Evolutionary conservation across 2,797 vertebrate species (phyloP), one percentile per base, ranked within the genome.

Genomic region (Bradypus variegatus): DNA sequence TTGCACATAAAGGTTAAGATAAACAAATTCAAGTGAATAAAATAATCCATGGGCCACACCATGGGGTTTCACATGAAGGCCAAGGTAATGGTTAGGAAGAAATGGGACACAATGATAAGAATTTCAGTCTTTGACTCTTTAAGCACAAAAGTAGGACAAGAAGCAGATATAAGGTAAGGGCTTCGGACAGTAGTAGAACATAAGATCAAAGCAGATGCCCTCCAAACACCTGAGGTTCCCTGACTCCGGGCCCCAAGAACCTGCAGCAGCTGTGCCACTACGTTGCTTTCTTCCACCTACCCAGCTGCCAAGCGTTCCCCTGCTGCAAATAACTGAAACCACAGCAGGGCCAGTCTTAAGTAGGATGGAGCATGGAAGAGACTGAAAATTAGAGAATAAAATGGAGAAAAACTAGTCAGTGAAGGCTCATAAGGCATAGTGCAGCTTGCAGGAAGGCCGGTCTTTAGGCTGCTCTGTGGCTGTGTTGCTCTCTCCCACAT

Each of bases 21-120:
- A 77, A 86, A 83, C 41, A 80, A 65, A 19, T 72, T 75, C 45
- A 93, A 95, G 45, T n/a, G 55, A 94, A 55, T 36, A 80, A 81
- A 91, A 80, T 48, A 72, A 58, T 41, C 41, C 58, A 48, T 78
- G 36, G 67, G 33, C 31, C 36, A 86, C 19, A 77, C 55, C 23
- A 60, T 27, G 19, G n/a, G 18, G 7, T 31, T 82, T 85, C 55
- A 62, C 0, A 1, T 13, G 10, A 86, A 92, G 55, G 38, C 64
- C 80, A 93, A 36, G 25, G 16, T 77, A 92, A 87, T 19, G 55
- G 8, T 73, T 65, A 86, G 27, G 62, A 79, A 80, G 31, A 12
- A 88, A 86, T 60, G 29, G 21, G 38, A 69, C 77, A 86, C 12
- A 41, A 25, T n/a, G 48, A 58, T 65, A 84, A 78, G 65, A 79